A percentile compares a stretch with the other conserved stretches of the same genome.
Conservation (phyloP, 2,888 invertebrate species). For the Leptopilina syphax region DNA sequence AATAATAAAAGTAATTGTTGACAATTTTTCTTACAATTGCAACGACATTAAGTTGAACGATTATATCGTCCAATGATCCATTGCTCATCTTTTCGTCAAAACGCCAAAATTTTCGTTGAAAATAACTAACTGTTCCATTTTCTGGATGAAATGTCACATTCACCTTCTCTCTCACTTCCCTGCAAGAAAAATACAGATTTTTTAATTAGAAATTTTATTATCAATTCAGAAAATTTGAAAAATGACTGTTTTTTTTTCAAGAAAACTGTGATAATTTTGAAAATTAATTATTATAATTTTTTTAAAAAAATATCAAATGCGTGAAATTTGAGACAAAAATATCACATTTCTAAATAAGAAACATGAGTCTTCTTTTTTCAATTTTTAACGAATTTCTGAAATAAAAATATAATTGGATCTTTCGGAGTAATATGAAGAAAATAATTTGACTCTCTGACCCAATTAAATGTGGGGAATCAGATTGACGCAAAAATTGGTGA, state of each 20-base stretch:
- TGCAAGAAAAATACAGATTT: constrained; percentile 74
- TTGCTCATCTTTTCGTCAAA: constrained; percentile 83
- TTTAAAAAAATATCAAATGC: no score
- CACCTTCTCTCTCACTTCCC: constrained; percentile 84
- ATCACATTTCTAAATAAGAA: no score
- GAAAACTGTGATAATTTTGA: no score
- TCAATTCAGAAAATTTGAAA: neutral
- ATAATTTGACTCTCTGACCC: constrained; percentile 60
- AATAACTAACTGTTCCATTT: constrained; percentile 86
- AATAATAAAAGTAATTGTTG: neutral
- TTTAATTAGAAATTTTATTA: neutral
- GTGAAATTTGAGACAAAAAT: no score
- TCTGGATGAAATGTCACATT: constrained; percentile 85
- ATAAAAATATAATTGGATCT: neutral
- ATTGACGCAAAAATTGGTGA: constrained; percentile 69
- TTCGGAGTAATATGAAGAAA: constrained; percentile 45
- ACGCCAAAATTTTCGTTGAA: constrained; percentile 83
- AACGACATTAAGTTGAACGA: constrained; percentile 87
- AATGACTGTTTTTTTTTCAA: neutral
- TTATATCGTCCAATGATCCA: constrained; percentile 83
- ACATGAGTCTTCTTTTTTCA: no score
- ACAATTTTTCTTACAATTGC: constrained; percentile 82
- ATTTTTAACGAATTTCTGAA: no score
- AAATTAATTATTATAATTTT: no score
- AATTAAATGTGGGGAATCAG: constrained; percentile 63